Evolutionary conservation across 2,113 vertebrate species (phyloP).

Genomic region (Taxidea taxus): DNA sequence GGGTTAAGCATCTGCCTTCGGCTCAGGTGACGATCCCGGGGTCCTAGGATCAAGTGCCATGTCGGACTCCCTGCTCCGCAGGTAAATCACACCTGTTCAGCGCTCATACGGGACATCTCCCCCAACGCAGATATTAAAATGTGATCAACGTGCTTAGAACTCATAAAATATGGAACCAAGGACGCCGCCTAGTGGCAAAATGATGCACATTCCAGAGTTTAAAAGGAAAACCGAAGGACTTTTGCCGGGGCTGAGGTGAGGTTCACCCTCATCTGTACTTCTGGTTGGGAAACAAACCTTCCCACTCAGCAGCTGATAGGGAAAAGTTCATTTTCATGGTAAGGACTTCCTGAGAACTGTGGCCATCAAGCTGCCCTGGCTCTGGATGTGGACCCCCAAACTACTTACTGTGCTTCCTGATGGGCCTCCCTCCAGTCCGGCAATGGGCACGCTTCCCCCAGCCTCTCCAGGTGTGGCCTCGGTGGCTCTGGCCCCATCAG

Average conservation of each 20-base stretch:
- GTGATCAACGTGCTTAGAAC: not conserved
- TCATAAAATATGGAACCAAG: not conserved
- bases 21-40: not conserved
- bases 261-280: not conserved
- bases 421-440: not conserved
- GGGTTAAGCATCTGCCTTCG: not conserved
- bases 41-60: not conserved
- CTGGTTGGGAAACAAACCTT: not conserved
- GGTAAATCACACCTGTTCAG: not conserved
- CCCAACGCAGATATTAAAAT: not conserved
- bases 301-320: not conserved
- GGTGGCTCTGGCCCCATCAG: not conserved
- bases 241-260: not conserved
- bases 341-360: not conserved
- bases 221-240: not conserved
- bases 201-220: not conserved
- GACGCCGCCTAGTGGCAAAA: constrained; percentile 28
- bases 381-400: not conserved
- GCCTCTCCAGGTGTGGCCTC: not conserved
- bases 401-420: constrained; percentile 72
- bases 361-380: not conserved
- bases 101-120: not conserved
- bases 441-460: fast-evolving
- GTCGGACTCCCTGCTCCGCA: not conserved
- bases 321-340: not conserved